These are phyloP conservation scores for Caloenas nicobarica DNA, from an alignment of 2,113 vertebrate genomes.

Conservation along the genomic window DNA sequence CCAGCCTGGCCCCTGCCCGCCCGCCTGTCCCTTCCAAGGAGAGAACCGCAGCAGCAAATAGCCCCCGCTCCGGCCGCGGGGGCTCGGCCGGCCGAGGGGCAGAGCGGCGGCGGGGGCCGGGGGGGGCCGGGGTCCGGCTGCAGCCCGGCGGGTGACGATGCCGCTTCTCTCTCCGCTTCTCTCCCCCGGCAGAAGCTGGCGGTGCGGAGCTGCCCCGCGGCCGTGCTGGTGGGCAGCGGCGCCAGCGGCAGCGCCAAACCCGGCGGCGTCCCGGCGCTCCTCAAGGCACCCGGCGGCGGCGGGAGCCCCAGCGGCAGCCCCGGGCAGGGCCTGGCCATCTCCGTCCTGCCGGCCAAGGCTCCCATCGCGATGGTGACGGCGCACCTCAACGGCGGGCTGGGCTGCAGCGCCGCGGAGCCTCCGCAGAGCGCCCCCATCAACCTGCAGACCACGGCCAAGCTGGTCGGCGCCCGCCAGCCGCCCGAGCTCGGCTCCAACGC, in stretches of 20 bases:
- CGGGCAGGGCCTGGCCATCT: conserved; percentile 79
- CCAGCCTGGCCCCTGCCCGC: neutral
- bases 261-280: conserved; percentile 72
- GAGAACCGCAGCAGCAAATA: neutral
- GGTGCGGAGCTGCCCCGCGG: conserved; percentile 78
- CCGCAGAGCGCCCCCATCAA: conserved; percentile 81
- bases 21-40: neutral
- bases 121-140: neutral
- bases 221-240: conserved; percentile 54
- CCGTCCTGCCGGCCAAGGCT: conserved; percentile 79
- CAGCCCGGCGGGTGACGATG: neutral
- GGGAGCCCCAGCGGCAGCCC: neutral
- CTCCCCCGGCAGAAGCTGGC: conserved; percentile 78
- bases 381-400: conserved; percentile 82
- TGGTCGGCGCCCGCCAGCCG: conserved; percentile 60
- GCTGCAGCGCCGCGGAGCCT: conserved; percentile 68
- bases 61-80: neutral
- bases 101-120: neutral
- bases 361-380: conserved; percentile 87
- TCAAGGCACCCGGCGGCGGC: conserved; percentile 69
- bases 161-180: conserved; percentile 6
- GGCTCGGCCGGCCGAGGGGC: neutral
- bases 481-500: conserved; percentile 50
- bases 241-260: conserved; percentile 59
- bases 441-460: conserved; percentile 76